These are phyloP conservation scores for Heterohyrax brucei DNA, from an alignment of 2,797 vertebrate species.

Conservation along the genomic window DNA sequence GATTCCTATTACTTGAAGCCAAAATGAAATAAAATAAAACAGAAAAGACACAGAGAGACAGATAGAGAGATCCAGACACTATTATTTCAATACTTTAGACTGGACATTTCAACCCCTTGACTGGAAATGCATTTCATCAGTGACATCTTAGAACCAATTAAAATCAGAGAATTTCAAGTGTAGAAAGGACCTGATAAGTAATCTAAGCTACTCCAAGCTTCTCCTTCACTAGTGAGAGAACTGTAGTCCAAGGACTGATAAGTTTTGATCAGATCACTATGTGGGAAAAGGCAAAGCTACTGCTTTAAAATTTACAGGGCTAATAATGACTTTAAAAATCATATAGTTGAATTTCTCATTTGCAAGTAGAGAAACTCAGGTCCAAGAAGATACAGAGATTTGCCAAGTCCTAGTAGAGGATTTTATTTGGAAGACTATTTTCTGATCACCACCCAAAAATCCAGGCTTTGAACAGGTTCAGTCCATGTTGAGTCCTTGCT, in stretches of 20 bases:
- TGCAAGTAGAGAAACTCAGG: constrained; percentile 3
- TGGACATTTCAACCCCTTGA: background rate
- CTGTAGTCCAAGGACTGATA: background rate
- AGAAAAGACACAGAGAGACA: too few relatives aligned
- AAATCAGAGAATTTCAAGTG: constrained; percentile 40
- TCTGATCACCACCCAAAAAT: background rate
- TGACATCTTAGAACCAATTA: constrained; percentile 6
- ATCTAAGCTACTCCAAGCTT: background rate
- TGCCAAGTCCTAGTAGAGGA: background rate
- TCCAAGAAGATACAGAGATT: background rate
- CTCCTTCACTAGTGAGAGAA: background rate
- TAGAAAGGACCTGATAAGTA: background rate
- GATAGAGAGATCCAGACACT: background rate
- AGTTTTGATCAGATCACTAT: background rate
- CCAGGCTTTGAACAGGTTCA: too few relatives aligned
- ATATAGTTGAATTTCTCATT: constrained; percentile 24
- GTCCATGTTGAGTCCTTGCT: too few relatives aligned
- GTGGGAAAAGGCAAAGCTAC: background rate
- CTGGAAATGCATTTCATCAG: background rate
- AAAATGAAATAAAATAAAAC: background rate
- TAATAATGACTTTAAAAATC: constrained; percentile 23
- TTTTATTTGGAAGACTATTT: background rate
- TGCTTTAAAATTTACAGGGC: constrained; percentile 12
- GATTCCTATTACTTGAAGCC: constrained; percentile 11
- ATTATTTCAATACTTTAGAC: constrained; percentile 4